These are phyloP conservation scores for Natrix natrix DNA, from an alignment of 2,797 vertebrate genomes.

Conservation along the genomic window DNA sequence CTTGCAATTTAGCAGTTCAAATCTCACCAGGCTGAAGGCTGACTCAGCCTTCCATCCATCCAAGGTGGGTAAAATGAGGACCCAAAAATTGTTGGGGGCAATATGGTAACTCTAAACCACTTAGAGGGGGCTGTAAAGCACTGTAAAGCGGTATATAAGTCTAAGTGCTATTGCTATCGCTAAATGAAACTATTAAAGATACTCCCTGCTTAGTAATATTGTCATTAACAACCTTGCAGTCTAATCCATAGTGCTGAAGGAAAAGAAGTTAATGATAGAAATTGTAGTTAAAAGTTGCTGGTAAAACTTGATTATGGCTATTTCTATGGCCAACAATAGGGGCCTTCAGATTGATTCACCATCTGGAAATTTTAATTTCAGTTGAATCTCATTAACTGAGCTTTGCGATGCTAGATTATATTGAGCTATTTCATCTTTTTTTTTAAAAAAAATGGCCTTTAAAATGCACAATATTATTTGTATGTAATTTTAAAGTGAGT, in stretches of 20 bases:
- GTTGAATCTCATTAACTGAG: background rate
- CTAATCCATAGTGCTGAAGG: background rate
- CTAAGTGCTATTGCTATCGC: background rate
- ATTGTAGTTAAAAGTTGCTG: background rate
- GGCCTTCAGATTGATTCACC: background rate
- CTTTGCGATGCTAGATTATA: background rate
- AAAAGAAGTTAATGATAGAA: background rate
- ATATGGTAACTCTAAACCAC: no score
- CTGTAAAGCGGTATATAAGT: no score
- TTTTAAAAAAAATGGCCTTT: background rate
- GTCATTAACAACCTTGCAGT: background rate
- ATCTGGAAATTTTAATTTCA: background rate
- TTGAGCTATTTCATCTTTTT: background rate
- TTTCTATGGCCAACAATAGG: background rate
- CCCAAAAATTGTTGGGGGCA: no score
- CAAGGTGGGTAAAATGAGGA: no score
- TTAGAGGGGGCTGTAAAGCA: no score
- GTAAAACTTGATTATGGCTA: background rate
- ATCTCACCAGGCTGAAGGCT: no score
- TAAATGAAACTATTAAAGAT: conserved; percentile 15
- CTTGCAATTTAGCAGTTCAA: no score
- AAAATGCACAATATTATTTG: background rate
- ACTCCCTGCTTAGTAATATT: background rate
- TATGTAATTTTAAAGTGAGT: conserved; percentile 18
- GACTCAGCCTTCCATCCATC: no score